These are phyloP conservation scores for Hipparchia sbordonii DNA, from an alignment of 2,888 invertebrate genomes.

Conservation along the genomic window DNA sequence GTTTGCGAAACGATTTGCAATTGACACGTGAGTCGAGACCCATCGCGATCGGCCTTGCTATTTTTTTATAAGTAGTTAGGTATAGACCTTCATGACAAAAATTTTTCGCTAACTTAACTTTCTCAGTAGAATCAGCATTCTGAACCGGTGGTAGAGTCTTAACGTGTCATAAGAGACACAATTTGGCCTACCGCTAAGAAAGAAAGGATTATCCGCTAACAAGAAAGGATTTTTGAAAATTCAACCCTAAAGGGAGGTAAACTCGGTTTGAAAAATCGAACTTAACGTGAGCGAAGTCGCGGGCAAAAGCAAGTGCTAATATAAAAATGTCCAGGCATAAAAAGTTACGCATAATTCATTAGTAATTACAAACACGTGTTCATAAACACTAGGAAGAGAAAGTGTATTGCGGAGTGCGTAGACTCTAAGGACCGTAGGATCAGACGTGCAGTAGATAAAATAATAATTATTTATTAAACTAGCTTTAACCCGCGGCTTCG, in stretches of 20 bases:
- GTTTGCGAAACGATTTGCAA: slow-evolving; percentile 33
- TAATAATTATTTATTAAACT: no score
- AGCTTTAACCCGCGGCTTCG: no score
- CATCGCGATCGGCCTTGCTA: slow-evolving; percentile 53
- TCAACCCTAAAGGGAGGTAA: no score
- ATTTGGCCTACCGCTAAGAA: no score
- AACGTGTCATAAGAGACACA: no score
- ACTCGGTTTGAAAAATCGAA: no score
- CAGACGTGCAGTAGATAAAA: neutral
- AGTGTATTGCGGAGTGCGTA: slow-evolving; percentile 32
- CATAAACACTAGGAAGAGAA: slow-evolving; percentile 41
- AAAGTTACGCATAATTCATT: slow-evolving; percentile 17
- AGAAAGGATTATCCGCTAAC: no score
- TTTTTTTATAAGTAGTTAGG: slow-evolving; percentile 36
- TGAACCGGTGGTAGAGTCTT: no score
- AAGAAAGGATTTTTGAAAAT: no score
- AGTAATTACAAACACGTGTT: slow-evolving; percentile 13
- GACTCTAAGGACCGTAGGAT: slow-evolving; percentile 29
- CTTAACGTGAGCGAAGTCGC: no score
- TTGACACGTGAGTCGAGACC: slow-evolving; percentile 27
- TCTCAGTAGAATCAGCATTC: neutral
- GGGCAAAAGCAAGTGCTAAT: neutral
- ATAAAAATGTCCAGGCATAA: slow-evolving; percentile 4
- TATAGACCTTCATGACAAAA: slow-evolving; percentile 34
- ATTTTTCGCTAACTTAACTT: neutral